Conservation (phyloP, 1,140 invertebrate genomes). For the Grapholita molesta region DNA sequence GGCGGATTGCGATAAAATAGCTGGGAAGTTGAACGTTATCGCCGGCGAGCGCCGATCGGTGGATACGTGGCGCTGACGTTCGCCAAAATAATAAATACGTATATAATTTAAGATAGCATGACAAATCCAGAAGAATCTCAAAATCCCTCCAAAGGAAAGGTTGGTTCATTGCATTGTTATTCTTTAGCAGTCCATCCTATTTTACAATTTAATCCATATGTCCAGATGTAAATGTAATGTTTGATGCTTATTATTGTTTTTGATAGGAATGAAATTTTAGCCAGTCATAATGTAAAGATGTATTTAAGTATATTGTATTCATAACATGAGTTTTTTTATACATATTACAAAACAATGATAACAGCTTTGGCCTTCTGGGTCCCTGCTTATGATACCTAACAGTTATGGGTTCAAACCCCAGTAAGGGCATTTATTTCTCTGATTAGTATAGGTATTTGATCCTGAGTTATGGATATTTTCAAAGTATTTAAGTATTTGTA, state of each 20-base stretch:
- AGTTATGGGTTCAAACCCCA: too few species aligned
- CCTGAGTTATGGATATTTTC: too few species aligned
- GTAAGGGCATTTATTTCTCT: too few species aligned
- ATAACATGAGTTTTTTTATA: background rate
- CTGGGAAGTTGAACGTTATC: conserved; percentile 35
- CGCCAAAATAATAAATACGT: conserved; percentile 22
- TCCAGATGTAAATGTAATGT: background rate
- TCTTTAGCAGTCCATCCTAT: background rate
- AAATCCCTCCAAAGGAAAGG: background rate
- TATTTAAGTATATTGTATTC: background rate
- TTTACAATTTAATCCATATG: background rate
- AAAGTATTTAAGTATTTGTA: too few species aligned
- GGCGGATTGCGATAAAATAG: conserved; percentile 31
- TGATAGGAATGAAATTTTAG: background rate
- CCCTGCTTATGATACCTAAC: too few species aligned
- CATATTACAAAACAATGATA: too few species aligned
- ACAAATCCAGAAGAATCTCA: conserved; percentile 41
- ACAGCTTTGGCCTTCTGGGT: too few species aligned
- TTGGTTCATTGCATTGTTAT: background rate
- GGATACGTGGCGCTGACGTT: conserved; percentile 66
- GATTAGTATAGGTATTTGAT: too few species aligned
- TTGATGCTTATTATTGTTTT: background rate
- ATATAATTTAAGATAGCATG: conserved; percentile 40
- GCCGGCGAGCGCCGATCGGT: conserved; percentile 24
- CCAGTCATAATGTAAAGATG: background rate